Conservation (phyloP, 2,888 invertebrate genomes). For the Agrochola macilenta region DNA sequence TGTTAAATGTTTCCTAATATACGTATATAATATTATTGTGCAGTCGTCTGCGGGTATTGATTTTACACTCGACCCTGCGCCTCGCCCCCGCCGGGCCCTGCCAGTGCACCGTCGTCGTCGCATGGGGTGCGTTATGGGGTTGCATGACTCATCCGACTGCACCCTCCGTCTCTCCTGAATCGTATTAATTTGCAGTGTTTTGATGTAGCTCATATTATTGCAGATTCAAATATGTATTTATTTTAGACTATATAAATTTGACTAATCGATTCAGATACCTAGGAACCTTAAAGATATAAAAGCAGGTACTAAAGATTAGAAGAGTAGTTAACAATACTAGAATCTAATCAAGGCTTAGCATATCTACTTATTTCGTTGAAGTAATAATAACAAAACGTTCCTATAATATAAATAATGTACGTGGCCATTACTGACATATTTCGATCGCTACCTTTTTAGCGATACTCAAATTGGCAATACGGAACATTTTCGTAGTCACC, state of each 20-base stretch:
- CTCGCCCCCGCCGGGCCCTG: not conserved
- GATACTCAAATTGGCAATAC: slow-evolving; percentile 53
- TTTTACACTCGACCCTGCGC: slow-evolving; percentile 58
- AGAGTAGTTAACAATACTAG: slow-evolving; percentile 25
- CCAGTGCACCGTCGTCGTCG: slow-evolving; percentile 42
- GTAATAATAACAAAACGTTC: slow-evolving; percentile 17
- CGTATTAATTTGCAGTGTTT: slow-evolving; percentile 38
- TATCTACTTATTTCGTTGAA: slow-evolving; percentile 42
- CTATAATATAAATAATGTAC: slow-evolving; percentile 1
- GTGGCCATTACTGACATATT: slow-evolving; percentile 34
- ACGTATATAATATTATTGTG: slow-evolving; percentile 58
- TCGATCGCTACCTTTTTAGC: slow-evolving; percentile 48
- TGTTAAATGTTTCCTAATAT: slow-evolving; percentile 59
- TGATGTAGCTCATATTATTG: slow-evolving; percentile 21
- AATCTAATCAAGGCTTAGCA: slow-evolving; percentile 36
- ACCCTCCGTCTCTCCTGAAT: slow-evolving; percentile 59
- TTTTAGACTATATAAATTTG: not conserved
- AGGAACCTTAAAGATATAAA: slow-evolving; percentile 16
- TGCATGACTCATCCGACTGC: slow-evolving; percentile 65
- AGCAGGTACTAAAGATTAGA: slow-evolving; percentile 36
- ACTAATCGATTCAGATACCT: not conserved
- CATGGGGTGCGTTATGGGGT: slow-evolving; percentile 60
- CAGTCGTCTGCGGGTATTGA: slow-evolving; percentile 73
- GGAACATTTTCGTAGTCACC: slow-evolving; percentile 59
- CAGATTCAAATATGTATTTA: slow-evolving; percentile 25